Conservation (phyloP, 2,113 vertebrate genomes). For the Megaceryle torquata region DNA sequence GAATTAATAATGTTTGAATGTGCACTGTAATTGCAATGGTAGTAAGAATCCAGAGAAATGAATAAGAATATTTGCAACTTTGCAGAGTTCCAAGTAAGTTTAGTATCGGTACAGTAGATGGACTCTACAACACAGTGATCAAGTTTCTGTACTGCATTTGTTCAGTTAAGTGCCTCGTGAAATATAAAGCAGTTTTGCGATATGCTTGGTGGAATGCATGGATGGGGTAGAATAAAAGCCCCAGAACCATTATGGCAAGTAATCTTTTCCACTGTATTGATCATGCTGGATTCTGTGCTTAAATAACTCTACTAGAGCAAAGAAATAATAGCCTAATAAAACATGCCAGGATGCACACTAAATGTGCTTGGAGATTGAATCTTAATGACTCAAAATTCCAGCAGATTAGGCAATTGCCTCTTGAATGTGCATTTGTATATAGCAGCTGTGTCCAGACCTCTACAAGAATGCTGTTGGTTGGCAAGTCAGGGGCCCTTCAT, state of each 20-base stretch:
- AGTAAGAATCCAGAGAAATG: background rate
- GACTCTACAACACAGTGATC: background rate
- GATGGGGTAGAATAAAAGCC: background rate
- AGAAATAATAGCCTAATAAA: constrained; percentile 13
- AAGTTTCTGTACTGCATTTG: background rate
- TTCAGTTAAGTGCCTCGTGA: background rate
- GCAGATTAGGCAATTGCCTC: constrained; percentile 32
- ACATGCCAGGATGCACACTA: background rate
- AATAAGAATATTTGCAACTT: background rate
- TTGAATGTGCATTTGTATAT: background rate
- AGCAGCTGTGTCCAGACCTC: constrained; percentile 7
- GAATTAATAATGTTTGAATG: background rate
- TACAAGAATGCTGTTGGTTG: background rate
- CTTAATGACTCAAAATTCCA: constrained; percentile 18
- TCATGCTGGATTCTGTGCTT: background rate
- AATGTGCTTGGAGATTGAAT: background rate
- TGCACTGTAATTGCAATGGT: background rate
- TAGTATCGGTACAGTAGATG: background rate
- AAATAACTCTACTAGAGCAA: background rate
- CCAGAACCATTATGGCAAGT: background rate
- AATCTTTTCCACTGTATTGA: background rate
- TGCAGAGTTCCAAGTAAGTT: background rate
- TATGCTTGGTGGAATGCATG: background rate
- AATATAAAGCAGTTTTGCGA: background rate
- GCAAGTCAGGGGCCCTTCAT: background rate